Evolutionary conservation across 2,888 invertebrate genomes (phyloP), one percentile per base, ranked within the genome.

Genomic region (Rhagonycha fulva): DNA sequence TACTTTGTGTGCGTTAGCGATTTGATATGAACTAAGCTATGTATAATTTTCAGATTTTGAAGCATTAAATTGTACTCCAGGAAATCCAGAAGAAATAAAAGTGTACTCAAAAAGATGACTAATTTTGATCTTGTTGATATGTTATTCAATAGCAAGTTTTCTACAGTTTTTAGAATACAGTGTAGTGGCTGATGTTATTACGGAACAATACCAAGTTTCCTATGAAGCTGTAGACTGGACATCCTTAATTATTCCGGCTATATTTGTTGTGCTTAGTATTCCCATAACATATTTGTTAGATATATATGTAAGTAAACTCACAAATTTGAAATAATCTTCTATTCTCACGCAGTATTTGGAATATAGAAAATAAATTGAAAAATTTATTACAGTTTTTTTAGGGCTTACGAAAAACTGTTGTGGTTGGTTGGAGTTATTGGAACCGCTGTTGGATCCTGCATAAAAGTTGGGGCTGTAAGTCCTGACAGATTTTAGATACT

Each of bases 161-260:
- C 93, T 96, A 90, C 98, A 98, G 88, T 98, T 98, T 98, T 95
- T 97, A 82, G 95, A 98, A 89, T 96, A 96, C 90, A 94, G 95
- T 85, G 97, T 98, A 85, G 97, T 98, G 79, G 92, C 94, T 81
- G 94, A 96, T 85, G 91, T 96, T 76, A 90, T 98, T 61, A 90
- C 89, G 82, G 92, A 92, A 84, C 95, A 94, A 88, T 96, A 95
- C 85, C 89, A 89, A 28, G 92, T 95, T 26, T 89, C 90, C 82
- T 91, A 91, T 81, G 91, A 91, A 82, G 91, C 91, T 81, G 95
- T 99, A 72, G 95, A 98, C 87, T 97, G 97, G 98, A 96, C 98
- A 23, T 97, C 98, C 62, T 96, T 98, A 95, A 92, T 98, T 84
- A 98, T 94, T 89, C 98, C 98, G 98, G 91, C 96, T 79, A 91